Conservation (phyloP, 2,797 vertebrate genomes). For the Falco columbarius region DNA sequence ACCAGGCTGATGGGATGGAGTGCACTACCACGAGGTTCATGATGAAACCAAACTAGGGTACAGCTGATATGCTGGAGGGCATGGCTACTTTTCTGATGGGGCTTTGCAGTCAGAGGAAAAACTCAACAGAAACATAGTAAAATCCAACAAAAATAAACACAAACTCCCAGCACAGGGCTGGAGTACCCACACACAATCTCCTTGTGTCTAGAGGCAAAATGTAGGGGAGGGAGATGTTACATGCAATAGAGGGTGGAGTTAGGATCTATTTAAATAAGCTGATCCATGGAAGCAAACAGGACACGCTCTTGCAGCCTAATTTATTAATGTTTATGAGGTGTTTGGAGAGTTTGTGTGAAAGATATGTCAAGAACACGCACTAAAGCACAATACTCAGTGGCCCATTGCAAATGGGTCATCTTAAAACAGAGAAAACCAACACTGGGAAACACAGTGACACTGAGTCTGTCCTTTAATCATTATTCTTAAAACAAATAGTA, state of each 20-base stretch:
- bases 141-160: not conserved
- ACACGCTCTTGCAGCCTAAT: not conserved
- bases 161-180: rapidly evolving
- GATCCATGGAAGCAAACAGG: not conserved
- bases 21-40: not conserved
- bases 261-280: not conserved
- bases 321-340: slow-evolving; percentile 13
- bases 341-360: slow-evolving; percentile 5
- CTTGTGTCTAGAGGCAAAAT: not conserved
- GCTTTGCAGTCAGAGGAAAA: not conserved
- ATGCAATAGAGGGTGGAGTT: not conserved
- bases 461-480: not conserved
- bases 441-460: not conserved
- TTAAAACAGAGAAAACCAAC: not conserved
- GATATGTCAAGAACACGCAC: not conserved
- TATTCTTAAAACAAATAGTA: not conserved
- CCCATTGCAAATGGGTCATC: not conserved
- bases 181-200: not conserved
- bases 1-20: not conserved
- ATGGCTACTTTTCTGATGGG: not conserved
- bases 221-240: not conserved
- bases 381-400: not conserved
- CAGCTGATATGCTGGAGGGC: not conserved
- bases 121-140: not conserved
- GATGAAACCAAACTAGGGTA: not conserved